Base-by-base conservation (phyloP, 2,888 invertebrate genomes). In the Prosapia bicincta region DNA sequence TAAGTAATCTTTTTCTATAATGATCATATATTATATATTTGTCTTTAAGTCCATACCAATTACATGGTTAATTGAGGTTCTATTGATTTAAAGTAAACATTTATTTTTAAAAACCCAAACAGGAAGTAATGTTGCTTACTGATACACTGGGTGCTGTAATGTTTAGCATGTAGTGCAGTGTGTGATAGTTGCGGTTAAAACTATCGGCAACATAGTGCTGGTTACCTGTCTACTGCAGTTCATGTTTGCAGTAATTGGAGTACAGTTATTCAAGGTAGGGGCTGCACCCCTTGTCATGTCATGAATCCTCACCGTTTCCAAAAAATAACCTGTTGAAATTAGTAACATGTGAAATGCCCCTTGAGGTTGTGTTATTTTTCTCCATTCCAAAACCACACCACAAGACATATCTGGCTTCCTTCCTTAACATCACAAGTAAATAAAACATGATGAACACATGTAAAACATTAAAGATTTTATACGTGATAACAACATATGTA, bases 211-310 rank as follows among this genome's bases (percentile, higher is more conserved):
- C 92, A 99, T 99, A 90, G 96, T 99, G 90, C 92, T 99, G 90
- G 99, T 99, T 88, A 99, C 99, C 86, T 97, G 97, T 89, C 95
- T 99, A 87, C 96, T 99, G 85, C 96, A 98, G 90, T 99, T 99
- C 92, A 99, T 99, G 98, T 99, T 99, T 88, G 98, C 99, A 85
- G 98, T 98, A 86, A 99, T 99, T 90, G 99, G 99, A 90, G 99
- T 99, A 84, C 99, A 99, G 89, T 94, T 99, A 87, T 99, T 99
- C 91, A 99, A 99, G 96, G 97, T 97, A 94, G 54, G 54, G 54
- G 38, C 38, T 43, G 26, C 70, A 70, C 43, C 70, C 70, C 54
- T 54, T n/a, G n/a, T n/a, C n/a, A n/a, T n/a, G n/a, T n/a, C n/a
- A n/a, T n/a, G 66, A 25, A 3, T 32, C 26, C 67, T 66, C 24